These are phyloP conservation scores for Euschistus heros DNA, from an alignment of 1,140 invertebrate genomes.

Conservation along the genomic window DNA sequence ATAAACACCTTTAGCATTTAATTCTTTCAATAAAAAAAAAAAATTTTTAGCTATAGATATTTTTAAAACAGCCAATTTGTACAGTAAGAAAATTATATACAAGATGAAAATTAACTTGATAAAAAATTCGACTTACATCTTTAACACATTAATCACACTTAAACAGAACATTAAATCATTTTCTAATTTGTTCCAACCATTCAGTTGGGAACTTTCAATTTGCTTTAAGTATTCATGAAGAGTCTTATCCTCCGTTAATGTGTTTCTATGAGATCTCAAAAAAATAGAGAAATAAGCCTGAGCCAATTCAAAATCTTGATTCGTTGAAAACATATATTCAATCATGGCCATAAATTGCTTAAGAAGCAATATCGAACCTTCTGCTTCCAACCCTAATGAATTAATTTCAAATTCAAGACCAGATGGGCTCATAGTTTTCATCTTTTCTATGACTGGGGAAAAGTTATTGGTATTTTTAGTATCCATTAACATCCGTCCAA, in stretches of 20 bases:
- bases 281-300: conserved; percentile 87
- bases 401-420: conserved; percentile 84
- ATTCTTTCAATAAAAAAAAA: too few relatives aligned
- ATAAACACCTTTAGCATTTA: too few relatives aligned
- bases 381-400: conserved; percentile 58
- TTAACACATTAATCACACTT: conserved; percentile 49
- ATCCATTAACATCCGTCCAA: conserved; percentile 48
- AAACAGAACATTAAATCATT: conserved; percentile 49
- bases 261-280: conserved; percentile 69
- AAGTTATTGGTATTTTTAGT: conserved; percentile 39
- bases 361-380: conserved; percentile 57
- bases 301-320: conserved; percentile 80
- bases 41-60: too few relatives aligned
- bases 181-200: conserved; percentile 61
- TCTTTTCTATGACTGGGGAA: conserved; percentile 48
- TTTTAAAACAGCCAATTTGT: too few relatives aligned
- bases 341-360: conserved; percentile 71
- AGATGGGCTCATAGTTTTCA: conserved; percentile 76
- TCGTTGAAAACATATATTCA: conserved; percentile 55
- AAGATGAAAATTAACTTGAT: too few relatives aligned
- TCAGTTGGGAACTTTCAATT: conserved; percentile 45
- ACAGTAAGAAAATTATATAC: too few relatives aligned
- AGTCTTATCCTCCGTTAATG: conserved; percentile 44
- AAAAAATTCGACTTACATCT: conserved; percentile 31
- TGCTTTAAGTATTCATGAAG: conserved; percentile 46